Percentiles rank a stretch among this genome's conserved stretches.
phyloP scores from a whole-genome alignment of 2,888 invertebrate genomes.

The Agonum fuliginosum region DNA sequence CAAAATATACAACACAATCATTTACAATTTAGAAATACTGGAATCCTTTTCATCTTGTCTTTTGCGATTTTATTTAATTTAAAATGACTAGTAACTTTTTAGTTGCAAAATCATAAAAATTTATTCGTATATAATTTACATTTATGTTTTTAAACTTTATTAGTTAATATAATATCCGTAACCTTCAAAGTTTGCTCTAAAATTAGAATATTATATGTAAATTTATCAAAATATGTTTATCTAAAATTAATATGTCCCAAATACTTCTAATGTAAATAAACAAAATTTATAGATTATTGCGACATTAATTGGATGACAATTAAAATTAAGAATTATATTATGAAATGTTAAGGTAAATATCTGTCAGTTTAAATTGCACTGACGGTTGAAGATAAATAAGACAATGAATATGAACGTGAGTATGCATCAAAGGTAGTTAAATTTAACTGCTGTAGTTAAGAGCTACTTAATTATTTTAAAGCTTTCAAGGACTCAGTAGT shows the following conservation, averaged over 20 bases:
- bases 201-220: slow-evolving; percentile 17
- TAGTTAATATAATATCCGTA: slow-evolving; percentile 39
- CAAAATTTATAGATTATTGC: background rate
- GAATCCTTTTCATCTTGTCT: slow-evolving; percentile 6
- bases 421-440: background rate
- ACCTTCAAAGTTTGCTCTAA: slow-evolving; percentile 28
- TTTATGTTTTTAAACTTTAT: slow-evolving; percentile 17
- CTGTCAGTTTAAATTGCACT: slow-evolving; percentile 5
- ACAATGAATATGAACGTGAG: slow-evolving; percentile 12
- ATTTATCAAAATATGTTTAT: slow-evolving; percentile 22
- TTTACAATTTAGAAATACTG: background rate
- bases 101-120: slow-evolving; percentile 14
- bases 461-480: slow-evolving; percentile 14
- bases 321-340: background rate
- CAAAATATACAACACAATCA: slow-evolving; percentile 9
- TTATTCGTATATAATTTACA: slow-evolving; percentile 22
- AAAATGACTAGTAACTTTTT: background rate
- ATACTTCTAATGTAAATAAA: background rate
- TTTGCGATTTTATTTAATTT: background rate
- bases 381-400: background rate
- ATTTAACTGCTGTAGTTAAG: slow-evolving; percentile 10
- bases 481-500: slow-evolving; percentile 14
- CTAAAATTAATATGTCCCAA: slow-evolving; percentile 12
- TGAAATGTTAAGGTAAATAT: slow-evolving; percentile 7
- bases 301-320: background rate